phyloP scores from a whole-genome alignment of 2,113 vertebrate genomes.

The Poeciliopsis occidentalis region DNA sequence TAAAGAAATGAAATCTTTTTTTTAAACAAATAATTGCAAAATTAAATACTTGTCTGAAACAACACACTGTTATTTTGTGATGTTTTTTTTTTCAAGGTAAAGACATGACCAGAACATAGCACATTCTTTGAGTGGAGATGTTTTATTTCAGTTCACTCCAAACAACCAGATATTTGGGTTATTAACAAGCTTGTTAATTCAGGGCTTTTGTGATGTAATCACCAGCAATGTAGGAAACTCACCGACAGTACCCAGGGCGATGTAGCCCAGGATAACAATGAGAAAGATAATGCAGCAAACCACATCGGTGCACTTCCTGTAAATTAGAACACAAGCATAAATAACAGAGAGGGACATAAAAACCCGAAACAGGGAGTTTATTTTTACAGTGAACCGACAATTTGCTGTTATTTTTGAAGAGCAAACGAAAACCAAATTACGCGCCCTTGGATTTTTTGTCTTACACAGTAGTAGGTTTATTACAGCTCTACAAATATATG shows the following conservation, averaged over 20 bases:
- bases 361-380: slow-evolving; percentile 2
- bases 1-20: neutral
- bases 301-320: slow-evolving; percentile 91
- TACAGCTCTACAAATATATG: slow-evolving; percentile 18
- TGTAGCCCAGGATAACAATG: slow-evolving; percentile 90
- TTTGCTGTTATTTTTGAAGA: neutral
- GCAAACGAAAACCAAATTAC: neutral
- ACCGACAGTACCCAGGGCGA: slow-evolving; percentile 92
- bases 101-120: too few relatives aligned
- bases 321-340: slow-evolving; percentile 21
- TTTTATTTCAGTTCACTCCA: slow-evolving; percentile 22
- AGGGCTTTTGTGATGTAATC: slow-evolving; percentile 50
- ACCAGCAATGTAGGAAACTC: slow-evolving; percentile 76
- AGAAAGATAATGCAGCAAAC: slow-evolving; percentile 92
- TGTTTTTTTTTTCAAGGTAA: too few relatives aligned
- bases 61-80: too few relatives aligned
- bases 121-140: slow-evolving; percentile 6
- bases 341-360: neutral
- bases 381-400: neutral
- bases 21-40: too few relatives aligned
- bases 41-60: too few relatives aligned
- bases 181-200: slow-evolving; percentile 13
- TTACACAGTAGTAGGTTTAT: neutral
- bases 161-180: slow-evolving; percentile 43
- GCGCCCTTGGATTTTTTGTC: neutral